phyloP scores from a whole-genome alignment of 2,113 vertebrate genomes.

The Nothobranchius kuhntae region DNA sequence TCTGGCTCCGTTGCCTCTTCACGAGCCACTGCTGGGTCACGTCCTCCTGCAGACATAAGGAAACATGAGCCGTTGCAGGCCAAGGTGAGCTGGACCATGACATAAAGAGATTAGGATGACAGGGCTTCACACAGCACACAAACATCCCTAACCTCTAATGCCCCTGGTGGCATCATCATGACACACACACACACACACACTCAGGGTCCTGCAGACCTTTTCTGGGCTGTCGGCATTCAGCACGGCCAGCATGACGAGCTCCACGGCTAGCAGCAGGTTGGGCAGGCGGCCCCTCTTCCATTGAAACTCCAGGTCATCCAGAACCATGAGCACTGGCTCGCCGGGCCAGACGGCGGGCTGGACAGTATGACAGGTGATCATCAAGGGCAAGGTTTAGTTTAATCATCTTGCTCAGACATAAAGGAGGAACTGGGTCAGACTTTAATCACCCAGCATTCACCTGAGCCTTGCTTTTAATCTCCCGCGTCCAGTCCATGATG shows the following conservation, averaged over 20 bases:
- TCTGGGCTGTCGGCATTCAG: conserved; percentile 59
- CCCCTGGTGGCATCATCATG: neutral
- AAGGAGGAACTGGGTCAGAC: conserved; percentile 51
- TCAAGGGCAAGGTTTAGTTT: conserved; percentile 32
- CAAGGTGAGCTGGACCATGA: conserved; percentile 12
- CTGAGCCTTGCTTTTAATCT: conserved; percentile 66
- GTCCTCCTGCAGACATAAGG: conserved; percentile 63
- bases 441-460: conserved; percentile 42
- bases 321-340: conserved; percentile 76
- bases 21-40: conserved; percentile 78
- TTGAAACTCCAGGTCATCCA: conserved; percentile 81
- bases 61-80: neutral
- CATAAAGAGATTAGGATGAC: conserved; percentile 21
- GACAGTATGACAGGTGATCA: neutral
- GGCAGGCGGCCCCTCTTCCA: conserved; percentile 77
- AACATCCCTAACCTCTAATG: neutral
- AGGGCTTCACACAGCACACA: neutral
- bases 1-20: conserved; percentile 75
- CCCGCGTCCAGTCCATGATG: conserved; percentile 76
- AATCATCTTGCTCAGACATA: conserved; percentile 53
- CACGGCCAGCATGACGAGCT: conserved; percentile 76
- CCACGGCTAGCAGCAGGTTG: conserved; percentile 76
- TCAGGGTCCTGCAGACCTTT: conserved; percentile 57
- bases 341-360: conserved; percentile 76
- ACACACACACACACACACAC: no score